These are phyloP conservation scores for Omphaloscelis lunosa DNA, from an alignment of 2,888 invertebrate genomes.

Conservation along the genomic window DNA sequence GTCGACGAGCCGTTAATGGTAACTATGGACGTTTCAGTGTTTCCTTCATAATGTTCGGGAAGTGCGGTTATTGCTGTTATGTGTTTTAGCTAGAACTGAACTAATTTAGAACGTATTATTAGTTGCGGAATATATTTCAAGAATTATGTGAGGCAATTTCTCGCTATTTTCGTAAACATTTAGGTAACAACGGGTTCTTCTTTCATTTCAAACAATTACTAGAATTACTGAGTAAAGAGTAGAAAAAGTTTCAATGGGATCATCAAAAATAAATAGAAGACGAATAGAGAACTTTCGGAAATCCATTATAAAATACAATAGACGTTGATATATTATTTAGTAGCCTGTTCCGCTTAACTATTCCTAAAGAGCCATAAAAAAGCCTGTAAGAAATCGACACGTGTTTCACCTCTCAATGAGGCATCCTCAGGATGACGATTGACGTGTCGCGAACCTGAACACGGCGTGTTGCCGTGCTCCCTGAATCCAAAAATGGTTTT, in stretches of 20 bases:
- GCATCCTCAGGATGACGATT: too few relatives aligned
- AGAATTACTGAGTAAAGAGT: too few relatives aligned
- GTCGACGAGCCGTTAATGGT: conserved; percentile 61
- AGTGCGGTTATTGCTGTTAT: conserved; percentile 56
- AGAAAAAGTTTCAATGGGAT: neutral
- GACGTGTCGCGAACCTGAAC: too few relatives aligned
- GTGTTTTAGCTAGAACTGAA: conserved; percentile 52
- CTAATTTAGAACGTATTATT: conserved; percentile 21
- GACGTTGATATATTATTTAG: too few relatives aligned
- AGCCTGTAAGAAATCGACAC: too few relatives aligned
- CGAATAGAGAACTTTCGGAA: too few relatives aligned
- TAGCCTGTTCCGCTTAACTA: too few relatives aligned
- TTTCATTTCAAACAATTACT: neutral
- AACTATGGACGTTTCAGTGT: conserved; percentile 51
- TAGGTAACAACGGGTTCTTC: neutral
- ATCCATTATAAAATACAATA: too few relatives aligned
- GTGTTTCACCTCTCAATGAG: too few relatives aligned
- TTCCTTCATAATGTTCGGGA: conserved; percentile 71
- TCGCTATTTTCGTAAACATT: neutral
- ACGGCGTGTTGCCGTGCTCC: too few relatives aligned
- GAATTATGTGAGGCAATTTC: neutral
- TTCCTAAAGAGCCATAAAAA: too few relatives aligned
- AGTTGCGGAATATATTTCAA: conserved; percentile 24
- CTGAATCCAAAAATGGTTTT: too few relatives aligned
- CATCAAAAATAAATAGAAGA: neutral